Conservation (phyloP, 2,888 invertebrate species). For the Scaptomyza polygonia region DNA sequence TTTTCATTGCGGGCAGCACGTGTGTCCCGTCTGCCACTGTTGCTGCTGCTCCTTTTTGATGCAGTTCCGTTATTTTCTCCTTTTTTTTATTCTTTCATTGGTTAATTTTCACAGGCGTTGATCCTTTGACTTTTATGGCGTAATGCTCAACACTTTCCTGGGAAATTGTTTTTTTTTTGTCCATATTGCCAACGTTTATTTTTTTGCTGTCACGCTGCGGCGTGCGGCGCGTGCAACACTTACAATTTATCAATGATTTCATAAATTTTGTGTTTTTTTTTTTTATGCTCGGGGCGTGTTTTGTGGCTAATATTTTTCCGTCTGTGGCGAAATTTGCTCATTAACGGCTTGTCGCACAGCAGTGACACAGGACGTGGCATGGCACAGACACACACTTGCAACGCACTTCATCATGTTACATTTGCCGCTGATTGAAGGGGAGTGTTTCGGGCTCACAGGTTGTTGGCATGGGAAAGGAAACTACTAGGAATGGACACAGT, state of each 20-base stretch:
- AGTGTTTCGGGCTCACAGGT: slow-evolving; percentile 41
- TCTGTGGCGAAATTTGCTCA: slow-evolving; percentile 68
- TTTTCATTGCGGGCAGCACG: slow-evolving; percentile 71
- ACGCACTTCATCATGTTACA: slow-evolving; percentile 45
- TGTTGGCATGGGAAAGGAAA: slow-evolving; percentile 31
- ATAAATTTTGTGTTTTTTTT: too few species aligned
- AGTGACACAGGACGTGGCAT: slow-evolving; percentile 42
- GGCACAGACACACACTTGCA: slow-evolving; percentile 66
- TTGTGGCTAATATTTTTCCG: slow-evolving; percentile 83
- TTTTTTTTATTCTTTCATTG: slow-evolving; percentile 37
- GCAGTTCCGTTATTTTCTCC: slow-evolving; percentile 14
- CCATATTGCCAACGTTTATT: slow-evolving; percentile 59
- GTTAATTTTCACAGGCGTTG: slow-evolving; percentile 75
- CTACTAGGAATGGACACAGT: neutral
- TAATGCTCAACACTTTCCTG: slow-evolving; percentile 81
- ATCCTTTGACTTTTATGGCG: slow-evolving; percentile 79
- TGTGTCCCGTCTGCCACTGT: slow-evolving; percentile 34
- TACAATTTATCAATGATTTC: too few species aligned
- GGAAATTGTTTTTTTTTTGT: slow-evolving; percentile 75
- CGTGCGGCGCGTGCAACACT: slow-evolving; percentile 59
- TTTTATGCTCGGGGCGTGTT: slow-evolving; percentile 78
- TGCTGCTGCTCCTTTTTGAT: slow-evolving; percentile 42
- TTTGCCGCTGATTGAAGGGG: slow-evolving; percentile 60
- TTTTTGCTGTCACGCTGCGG: slow-evolving; percentile 56
- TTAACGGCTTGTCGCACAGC: slow-evolving; percentile 69